Percentiles rank a stretch among this genome's conserved stretches.
Evolutionary conservation across 2,797 vertebrate species (phyloP).

Genomic region (Sebastes matsubarae): DNA sequence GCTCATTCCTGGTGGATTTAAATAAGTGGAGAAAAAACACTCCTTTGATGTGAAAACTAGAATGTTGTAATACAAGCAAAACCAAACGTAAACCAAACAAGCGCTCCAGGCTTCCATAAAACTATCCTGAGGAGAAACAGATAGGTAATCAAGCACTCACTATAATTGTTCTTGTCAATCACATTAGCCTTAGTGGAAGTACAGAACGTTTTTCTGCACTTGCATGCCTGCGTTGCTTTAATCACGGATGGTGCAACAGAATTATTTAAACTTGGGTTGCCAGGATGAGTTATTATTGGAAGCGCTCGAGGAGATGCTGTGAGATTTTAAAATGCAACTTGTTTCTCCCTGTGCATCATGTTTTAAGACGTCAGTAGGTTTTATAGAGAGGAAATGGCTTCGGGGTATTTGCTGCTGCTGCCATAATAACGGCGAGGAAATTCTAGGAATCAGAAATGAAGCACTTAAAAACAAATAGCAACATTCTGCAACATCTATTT

Average conservation of each 20-base stretch:
- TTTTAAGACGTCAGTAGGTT: slow-evolving; percentile 11
- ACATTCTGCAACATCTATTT: slow-evolving; percentile 2
- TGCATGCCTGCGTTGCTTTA: slow-evolving; percentile 10
- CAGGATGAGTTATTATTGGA: not conserved
- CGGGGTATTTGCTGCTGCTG: slow-evolving; percentile 24
- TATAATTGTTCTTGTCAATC: slow-evolving; percentile 35
- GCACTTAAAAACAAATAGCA: slow-evolving; percentile 19
- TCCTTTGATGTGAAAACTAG: slow-evolving; percentile 55
- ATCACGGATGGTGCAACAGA: not conserved
- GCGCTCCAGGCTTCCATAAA: slow-evolving; percentile 27
- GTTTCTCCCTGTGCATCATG: slow-evolving; percentile 5
- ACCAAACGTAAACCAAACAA: slow-evolving; percentile 40
- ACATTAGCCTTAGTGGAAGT: slow-evolving; percentile 1
- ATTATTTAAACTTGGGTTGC: slow-evolving; percentile 12
- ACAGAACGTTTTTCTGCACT: not conserved
- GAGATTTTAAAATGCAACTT: slow-evolving; percentile 26
- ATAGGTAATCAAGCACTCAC: slow-evolving; percentile 24
- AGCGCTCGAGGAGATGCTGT: slow-evolving; percentile 4
- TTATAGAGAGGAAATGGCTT: slow-evolving; percentile 21
- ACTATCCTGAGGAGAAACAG: slow-evolving; percentile 23
- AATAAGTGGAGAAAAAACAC: slow-evolving; percentile 7
- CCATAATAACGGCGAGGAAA: slow-evolving; percentile 14
- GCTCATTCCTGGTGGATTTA: slow-evolving; percentile 31
- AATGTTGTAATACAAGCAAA: slow-evolving; percentile 63
- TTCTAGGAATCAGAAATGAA: not conserved